phyloP scores from a whole-genome alignment of 2,113 vertebrate species.

The Campylorhamphus procurvoides region DNA sequence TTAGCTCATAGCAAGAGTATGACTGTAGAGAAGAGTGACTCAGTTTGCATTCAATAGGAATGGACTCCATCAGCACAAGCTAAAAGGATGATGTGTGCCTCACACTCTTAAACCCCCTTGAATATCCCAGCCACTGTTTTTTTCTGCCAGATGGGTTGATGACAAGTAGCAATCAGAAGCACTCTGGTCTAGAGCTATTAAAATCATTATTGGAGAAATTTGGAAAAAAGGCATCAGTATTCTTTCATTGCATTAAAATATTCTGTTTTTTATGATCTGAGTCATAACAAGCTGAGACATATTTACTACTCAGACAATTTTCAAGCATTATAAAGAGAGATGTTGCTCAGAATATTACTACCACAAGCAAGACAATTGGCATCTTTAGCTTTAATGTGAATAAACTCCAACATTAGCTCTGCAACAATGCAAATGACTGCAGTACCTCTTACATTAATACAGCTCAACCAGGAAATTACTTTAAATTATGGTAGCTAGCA shows the following conservation, averaged over 20 bases:
- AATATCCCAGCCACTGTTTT: slow-evolving; percentile 21
- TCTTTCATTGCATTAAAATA: slow-evolving; percentile 52
- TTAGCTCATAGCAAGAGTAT: not conserved
- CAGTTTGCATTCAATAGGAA: not conserved
- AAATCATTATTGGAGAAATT: slow-evolving; percentile 42
- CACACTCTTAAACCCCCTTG: not conserved
- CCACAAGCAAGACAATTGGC: slow-evolving; percentile 30
- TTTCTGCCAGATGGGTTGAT: slow-evolving; percentile 25
- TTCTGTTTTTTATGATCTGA: slow-evolving; percentile 35
- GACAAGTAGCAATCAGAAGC: slow-evolving; percentile 57
- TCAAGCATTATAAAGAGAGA: slow-evolving; percentile 33
- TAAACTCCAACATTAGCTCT: slow-evolving; percentile 13
- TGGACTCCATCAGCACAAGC: not conserved
- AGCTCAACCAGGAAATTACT: slow-evolving; percentile 36
- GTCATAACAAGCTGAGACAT: slow-evolving; percentile 56
- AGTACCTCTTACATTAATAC: slow-evolving; percentile 31
- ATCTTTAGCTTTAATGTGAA: slow-evolving; percentile 43
- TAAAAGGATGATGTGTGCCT: not conserved
- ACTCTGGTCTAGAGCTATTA: slow-evolving; percentile 27
- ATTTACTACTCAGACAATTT: slow-evolving; percentile 45
- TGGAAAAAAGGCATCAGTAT: slow-evolving; percentile 25
- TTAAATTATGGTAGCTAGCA: slow-evolving; percentile 36
- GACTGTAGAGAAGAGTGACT: not conserved
- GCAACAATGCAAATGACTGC: slow-evolving; percentile 34
- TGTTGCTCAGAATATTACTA: slow-evolving; percentile 25